These are phyloP conservation scores for Botia kubotai DNA, from an alignment of 2,797 vertebrate species.

Conservation along the genomic window DNA sequence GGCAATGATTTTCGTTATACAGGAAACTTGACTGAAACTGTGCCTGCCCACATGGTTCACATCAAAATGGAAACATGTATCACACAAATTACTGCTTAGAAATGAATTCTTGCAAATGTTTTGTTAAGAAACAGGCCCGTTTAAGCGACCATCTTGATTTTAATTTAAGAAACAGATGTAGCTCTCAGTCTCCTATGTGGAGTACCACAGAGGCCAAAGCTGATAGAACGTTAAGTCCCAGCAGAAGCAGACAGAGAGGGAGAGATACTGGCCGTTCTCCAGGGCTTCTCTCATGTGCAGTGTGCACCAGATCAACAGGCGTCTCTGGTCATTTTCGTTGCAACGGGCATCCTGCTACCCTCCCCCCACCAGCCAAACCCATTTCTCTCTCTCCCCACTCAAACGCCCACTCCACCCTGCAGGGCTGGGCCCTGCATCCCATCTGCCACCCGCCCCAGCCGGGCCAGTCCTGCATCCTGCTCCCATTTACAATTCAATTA, in stretches of 20 bases:
- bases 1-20: neutral
- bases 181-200: constrained; percentile 35
- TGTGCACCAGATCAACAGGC: constrained; percentile 61
- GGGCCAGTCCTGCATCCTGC: constrained; percentile 66
- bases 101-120: constrained; percentile 16
- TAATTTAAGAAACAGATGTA: constrained; percentile 44
- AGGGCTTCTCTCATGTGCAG: constrained; percentile 58
- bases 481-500: constrained; percentile 87
- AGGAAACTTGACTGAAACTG: constrained; percentile 24
- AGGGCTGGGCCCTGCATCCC: constrained; percentile 79
- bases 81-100: constrained; percentile 7
- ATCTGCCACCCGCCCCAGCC: constrained; percentile 82
- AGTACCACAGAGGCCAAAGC: constrained; percentile 50
- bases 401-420: constrained; percentile 73
- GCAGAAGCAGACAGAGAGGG: constrained; percentile 33
- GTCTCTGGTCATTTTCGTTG: constrained; percentile 74
- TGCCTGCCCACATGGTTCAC: neutral
- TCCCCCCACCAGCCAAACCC: constrained; percentile 65
- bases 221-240: constrained; percentile 55
- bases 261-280: constrained; percentile 55
- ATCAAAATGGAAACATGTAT: constrained; percentile 3
- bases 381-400: constrained; percentile 61
- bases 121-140: constrained; percentile 25
- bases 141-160: constrained; percentile 32
- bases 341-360: constrained; percentile 65